Evolutionary conservation across 53 echinoderm and acorn worm species (phyloP), one percentile per base, ranked within the genome.

Genomic region (Apostichopus leukothele): DNA sequence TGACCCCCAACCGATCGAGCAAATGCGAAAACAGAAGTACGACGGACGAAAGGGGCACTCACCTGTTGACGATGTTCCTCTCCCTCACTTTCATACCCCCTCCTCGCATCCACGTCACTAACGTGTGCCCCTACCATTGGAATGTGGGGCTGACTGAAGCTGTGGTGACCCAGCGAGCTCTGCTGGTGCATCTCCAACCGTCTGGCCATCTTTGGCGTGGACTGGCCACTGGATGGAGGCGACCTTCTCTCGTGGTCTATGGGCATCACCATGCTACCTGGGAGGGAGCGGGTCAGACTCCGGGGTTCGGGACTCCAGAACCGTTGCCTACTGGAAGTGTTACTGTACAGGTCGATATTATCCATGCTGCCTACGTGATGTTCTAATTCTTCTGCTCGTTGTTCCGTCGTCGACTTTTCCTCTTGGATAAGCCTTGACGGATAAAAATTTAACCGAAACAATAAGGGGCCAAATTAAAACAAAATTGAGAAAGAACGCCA

Each of bases 71-170:
- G 86, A 57, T 50, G 74, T 88, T 88, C 90, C 76, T 89, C 90
- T 26, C 88, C 90, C 53, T 96, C 96, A 22, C 92, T 92, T 6
- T 96, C 96, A 71, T 92, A 92, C 2, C 92, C 92, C 11, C 90
- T 89, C 55, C 63, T 83, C 73, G 88, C 75, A 52, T 88, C 94
- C 25, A 50, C 50, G 21, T 85, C 85, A 12, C 85, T 67, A 13
- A 88, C 93, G 63, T 91, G 89, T 61, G 88, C 93, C 18, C 91
- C 95, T 78, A 93, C 88, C 66, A 86, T 89, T 12, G 98, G 90
- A 86, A 97, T 97, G 67, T 97, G 97, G 39, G 95, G 98, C 86
- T 97, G 98, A 63, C 98, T 95, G 79, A 92, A 93, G 86, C 97
- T 97, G 88, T 97, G 94, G 60, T 95, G 94, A 53, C 93, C 94